Evolutionary conservation across 2,888 invertebrate species (phyloP).

Genomic region (Carabus problematicus): DNA sequence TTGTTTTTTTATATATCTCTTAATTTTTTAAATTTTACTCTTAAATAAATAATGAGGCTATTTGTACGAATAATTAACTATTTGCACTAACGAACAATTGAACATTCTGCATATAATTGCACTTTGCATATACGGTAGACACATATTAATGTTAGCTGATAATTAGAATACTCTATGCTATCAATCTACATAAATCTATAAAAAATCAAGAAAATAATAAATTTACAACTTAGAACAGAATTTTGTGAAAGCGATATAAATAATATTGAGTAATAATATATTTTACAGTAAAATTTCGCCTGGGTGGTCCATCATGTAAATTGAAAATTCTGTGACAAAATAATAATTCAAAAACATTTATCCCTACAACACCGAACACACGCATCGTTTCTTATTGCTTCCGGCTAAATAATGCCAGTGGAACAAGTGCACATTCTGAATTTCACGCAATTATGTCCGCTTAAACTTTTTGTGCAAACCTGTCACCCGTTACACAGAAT

Average conservation of each 20-base stretch:
- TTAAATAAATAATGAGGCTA: too few relatives aligned
- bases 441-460: constrained; percentile 11
- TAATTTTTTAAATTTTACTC: too few relatives aligned
- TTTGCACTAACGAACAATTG: too few relatives aligned
- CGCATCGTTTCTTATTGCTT: constrained; percentile 7
- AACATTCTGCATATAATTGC: too few relatives aligned
- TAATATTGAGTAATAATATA: neutral
- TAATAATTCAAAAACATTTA: constrained; percentile 11
- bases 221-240: neutral
- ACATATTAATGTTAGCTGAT: too few relatives aligned
- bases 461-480: constrained; percentile 6
- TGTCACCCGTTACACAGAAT: constrained; percentile 2
- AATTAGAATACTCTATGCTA: neutral
- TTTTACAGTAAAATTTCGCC: neutral
- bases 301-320: constrained; percentile 11
- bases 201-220: neutral
- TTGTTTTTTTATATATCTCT: too few relatives aligned
- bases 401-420: constrained; percentile 9
- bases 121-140: too few relatives aligned
- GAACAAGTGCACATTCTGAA: neutral
- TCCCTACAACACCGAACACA: constrained; percentile 3
- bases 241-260: neutral
- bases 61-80: too few relatives aligned
- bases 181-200: constrained; percentile 1
- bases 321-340: neutral